Evolutionary conservation across 2,888 invertebrate species (phyloP).

Genomic region (Parnassius orleans): DNA sequence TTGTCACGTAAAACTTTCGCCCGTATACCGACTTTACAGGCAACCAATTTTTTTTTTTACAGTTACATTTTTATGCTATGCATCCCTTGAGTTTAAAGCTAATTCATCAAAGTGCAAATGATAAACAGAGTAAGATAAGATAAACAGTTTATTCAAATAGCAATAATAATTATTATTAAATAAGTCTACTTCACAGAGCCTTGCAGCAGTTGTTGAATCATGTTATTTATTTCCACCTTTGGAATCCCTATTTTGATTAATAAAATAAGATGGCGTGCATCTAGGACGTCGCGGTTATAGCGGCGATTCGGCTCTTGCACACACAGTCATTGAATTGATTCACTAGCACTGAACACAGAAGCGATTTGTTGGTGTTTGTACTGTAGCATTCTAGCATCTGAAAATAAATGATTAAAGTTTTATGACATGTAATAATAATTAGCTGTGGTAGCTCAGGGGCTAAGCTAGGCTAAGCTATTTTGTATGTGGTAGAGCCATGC

Average conservation of each 20-base stretch:
- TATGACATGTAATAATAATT: not conserved
- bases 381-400: constrained; percentile 75
- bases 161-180: constrained; percentile 66
- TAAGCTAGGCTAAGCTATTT: no score
- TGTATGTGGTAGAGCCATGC: no score
- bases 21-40: no score
- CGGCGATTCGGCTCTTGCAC: constrained; percentile 70
- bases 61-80: no score
- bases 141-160: constrained; percentile 76
- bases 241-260: constrained; percentile 32
- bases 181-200: constrained; percentile 63
- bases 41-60: no score
- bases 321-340: constrained; percentile 78
- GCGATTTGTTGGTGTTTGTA: constrained; percentile 65
- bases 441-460: no score
- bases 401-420: constrained; percentile 32
- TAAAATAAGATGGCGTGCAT: constrained; percentile 33
- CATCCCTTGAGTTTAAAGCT: no score
- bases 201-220: constrained; percentile 37
- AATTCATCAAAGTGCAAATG: not conserved
- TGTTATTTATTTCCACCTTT: constrained; percentile 8
- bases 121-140: constrained; percentile 45
- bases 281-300: constrained; percentile 66
- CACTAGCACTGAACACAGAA: constrained; percentile 73
- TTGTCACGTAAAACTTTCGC: no score